Percentiles rank a stretch among this genome's conserved stretches.
phyloP scores from a whole-genome alignment of 2,888 invertebrate genomes.

The Bruchidius siliquastri region DNA sequence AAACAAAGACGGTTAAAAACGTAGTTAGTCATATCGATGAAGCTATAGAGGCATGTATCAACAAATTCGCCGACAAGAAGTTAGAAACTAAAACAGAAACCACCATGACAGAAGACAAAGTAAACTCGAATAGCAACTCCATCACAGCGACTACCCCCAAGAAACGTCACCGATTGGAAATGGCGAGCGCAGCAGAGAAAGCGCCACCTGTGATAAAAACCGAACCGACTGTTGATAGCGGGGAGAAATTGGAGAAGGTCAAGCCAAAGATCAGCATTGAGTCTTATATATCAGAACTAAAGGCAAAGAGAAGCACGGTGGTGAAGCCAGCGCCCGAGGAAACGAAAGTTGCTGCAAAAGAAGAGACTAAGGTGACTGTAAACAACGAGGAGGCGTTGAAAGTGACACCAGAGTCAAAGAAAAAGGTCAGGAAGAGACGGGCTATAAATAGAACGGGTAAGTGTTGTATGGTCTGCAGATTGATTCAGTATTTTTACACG shows the following conservation, averaged over 20 bases:
- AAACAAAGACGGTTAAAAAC: constrained; percentile 21
- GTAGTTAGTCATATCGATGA: constrained; percentile 50
- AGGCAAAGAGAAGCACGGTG: constrained; percentile 40
- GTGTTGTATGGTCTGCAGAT: too few relatives aligned
- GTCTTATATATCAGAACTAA: constrained; percentile 41
- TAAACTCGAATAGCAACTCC: constrained; percentile 20
- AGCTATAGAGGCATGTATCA: constrained; percentile 55
- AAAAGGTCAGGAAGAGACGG: constrained; percentile 61
- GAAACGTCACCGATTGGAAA: constrained; percentile 66
- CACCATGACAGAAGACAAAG: constrained; percentile 24
- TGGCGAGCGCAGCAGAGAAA: constrained; percentile 46
- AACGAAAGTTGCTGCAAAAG: constrained; percentile 12
- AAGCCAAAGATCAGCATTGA: constrained; percentile 37
- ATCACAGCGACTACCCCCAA: constrained; percentile 63
- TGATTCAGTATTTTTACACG: too few relatives aligned
- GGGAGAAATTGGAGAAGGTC: constrained; percentile 22
- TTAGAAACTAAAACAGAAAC: constrained; percentile 22
- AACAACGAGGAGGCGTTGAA: constrained; percentile 36
- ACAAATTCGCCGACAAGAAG: constrained; percentile 41
- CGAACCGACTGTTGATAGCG: constrained; percentile 30
- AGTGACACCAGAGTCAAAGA: constrained; percentile 34
- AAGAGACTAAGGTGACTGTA: constrained; percentile 26
- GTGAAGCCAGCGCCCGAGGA: constrained; percentile 27
- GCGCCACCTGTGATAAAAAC: constrained; percentile 17
- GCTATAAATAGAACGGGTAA: constrained; percentile 62